Evolutionary conservation across 2,113 vertebrate species (phyloP), one percentile per base, ranked within the genome.

Genomic region (Jacana jacana): DNA sequence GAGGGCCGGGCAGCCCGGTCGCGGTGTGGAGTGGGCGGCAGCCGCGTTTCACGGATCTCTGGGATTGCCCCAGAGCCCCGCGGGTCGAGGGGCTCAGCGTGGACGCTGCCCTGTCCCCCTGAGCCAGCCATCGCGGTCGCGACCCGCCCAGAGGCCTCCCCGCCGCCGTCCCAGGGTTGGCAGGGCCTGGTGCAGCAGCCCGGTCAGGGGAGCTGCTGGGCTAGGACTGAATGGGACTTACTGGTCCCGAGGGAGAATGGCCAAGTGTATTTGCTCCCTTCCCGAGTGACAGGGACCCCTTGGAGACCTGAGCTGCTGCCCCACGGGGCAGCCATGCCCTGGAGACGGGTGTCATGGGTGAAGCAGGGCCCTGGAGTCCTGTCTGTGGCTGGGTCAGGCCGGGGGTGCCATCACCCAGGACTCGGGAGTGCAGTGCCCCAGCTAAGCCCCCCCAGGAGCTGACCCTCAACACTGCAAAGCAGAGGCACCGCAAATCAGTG

Each of bases 351-450:
- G 33, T 24, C 22, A 2, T 4, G n/a, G 40, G 31, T 27, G 13
- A 4, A 2, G 11, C 0, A 30, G 7, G 31, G 11, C 1, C 0
- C 28, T 27, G 6, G 18, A n/a, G 37, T 28, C 13, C 20, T 3
- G 3, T 14, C 54, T 22, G 28, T 22, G 6, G 57, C 28, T 8
- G 17, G 49, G 52, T 17, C 5, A 12, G 24, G 35, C 37, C 1
- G 10, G 16, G 23, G n/a, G 22, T 11, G 35, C 57, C 14, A 8
- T 11, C 72, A 8, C 58, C 35, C 3, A 4, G 16, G 16, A 4
- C 2, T 2, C 14, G 30, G 31, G 7, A 20, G 16, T 1, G 4
- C 9, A 6, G 6, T 17, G 6, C 6, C n/a, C 9, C 66, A 0
- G 30, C 71, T 14, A 9, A 63, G 40, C 18, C 24, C 37, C 42